phyloP scores from a whole-genome alignment of 2,797 vertebrate species.

The Sebastes jordani region DNA sequence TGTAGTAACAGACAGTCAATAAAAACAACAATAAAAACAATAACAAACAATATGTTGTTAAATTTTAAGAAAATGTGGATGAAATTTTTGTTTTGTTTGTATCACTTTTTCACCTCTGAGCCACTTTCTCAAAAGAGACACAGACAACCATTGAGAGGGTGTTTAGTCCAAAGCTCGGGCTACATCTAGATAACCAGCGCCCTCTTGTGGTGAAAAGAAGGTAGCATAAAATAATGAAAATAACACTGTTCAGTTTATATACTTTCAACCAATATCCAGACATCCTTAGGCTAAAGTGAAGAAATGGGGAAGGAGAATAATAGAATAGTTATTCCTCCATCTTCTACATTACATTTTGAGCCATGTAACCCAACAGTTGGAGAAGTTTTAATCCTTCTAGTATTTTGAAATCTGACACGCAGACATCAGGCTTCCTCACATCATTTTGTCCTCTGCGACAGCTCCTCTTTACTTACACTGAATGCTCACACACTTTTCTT shows the following conservation, averaged over 20 bases:
- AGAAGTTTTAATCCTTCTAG: not conserved
- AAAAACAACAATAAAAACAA: no score
- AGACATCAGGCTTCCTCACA: not conserved
- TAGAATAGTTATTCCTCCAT: not conserved
- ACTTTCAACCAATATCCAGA: not conserved
- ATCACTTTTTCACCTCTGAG: not conserved
- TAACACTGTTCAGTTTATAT: not conserved
- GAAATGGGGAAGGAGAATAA: not conserved
- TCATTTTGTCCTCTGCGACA: not conserved
- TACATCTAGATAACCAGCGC: conserved; percentile 34
- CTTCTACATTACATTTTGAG: not conserved
- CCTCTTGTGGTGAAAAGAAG: conserved; percentile 50
- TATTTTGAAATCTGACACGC: not conserved
- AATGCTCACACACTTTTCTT: not conserved
- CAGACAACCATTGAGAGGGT: not conserved
- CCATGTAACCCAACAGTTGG: not conserved
- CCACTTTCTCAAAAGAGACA: not conserved
- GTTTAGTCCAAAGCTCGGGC: not conserved
- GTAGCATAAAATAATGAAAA: not conserved
- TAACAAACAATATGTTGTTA: no score
- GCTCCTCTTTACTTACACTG: not conserved
- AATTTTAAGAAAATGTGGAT: not conserved
- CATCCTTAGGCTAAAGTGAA: not conserved
- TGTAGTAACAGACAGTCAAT: not conserved
- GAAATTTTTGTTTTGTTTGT: not conserved